phyloP scores from a whole-genome alignment of 2,888 invertebrate genomes.

The Aspidiotus rigidus region DNA sequence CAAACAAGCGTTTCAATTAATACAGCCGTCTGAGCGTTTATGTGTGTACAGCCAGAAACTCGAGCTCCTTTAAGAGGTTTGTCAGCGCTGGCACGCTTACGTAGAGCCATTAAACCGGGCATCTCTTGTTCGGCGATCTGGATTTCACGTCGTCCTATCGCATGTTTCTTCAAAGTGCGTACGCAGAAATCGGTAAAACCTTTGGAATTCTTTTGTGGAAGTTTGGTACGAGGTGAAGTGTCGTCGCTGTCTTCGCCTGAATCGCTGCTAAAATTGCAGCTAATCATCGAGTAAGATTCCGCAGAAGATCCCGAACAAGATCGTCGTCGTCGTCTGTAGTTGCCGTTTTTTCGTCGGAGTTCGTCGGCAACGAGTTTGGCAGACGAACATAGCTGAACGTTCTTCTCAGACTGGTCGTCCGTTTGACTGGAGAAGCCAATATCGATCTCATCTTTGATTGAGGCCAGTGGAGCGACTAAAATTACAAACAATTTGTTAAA shows the following conservation, averaged over 20 bases:
- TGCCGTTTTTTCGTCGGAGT: neutral
- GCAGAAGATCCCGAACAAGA: conserved; percentile 89
- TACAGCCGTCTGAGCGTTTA: conserved; percentile 96
- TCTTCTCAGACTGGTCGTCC: no score
- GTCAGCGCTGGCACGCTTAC: conserved; percentile 84
- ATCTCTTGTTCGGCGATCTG: conserved; percentile 99
- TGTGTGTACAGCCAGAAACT: conserved; percentile 94
- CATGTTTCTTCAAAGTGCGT: conserved; percentile 81
- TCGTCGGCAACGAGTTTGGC: neutral
- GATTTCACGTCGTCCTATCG: conserved; percentile 89
- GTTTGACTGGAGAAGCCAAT: no score
- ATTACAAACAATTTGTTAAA: no score
- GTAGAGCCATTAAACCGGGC: conserved; percentile 93
- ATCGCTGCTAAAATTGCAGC: conserved; percentile 74
- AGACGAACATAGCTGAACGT: neutral
- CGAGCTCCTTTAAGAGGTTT: conserved; percentile 92
- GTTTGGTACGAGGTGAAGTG: conserved; percentile 82
- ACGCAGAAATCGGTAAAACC: conserved; percentile 85
- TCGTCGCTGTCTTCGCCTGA: conserved; percentile 69
- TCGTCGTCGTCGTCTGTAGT: conserved; percentile 54
- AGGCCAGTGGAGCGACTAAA: no score
- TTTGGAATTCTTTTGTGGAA: conserved; percentile 64
- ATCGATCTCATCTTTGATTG: no score
- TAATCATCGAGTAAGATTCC: conserved; percentile 80
- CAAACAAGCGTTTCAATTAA: conserved; percentile 81